phyloP scores from a whole-genome alignment of 2,113 vertebrate genomes.

The Paracanthobrama guichenoti region DNA sequence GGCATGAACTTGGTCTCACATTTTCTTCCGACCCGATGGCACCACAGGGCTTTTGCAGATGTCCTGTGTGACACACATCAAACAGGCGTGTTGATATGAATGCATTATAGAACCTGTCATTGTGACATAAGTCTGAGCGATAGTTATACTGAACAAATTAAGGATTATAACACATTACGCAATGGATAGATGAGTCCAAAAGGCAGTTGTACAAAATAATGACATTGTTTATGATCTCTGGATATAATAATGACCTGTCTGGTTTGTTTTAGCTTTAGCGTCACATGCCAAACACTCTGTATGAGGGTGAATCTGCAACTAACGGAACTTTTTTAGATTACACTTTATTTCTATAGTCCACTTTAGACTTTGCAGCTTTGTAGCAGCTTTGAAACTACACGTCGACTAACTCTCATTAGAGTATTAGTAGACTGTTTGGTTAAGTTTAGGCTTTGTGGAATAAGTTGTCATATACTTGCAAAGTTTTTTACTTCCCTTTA shows the following conservation, averaged over 20 bases:
- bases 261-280: not conserved
- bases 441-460: too few species aligned
- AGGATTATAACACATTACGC: not conserved
- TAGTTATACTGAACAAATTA: not conserved
- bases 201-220: not conserved
- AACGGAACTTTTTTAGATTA: not conserved
- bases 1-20: slow-evolving; percentile 95
- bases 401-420: too few species aligned
- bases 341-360: too few species aligned
- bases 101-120: not conserved
- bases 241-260: slow-evolving; percentile 15
- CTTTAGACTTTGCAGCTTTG: too few species aligned
- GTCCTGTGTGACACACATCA: slow-evolving; percentile 72
- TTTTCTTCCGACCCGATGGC: slow-evolving; percentile 87
- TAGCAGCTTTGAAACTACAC: too few species aligned
- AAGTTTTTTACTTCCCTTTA: too few species aligned
- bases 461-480: too few species aligned
- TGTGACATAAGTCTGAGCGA: not conserved
- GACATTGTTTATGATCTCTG: not conserved
- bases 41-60: slow-evolving; percentile 94
- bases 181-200: slow-evolving; percentile 6
- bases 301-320: not conserved
- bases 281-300: not conserved
- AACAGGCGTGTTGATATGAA: not conserved
- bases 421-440: too few species aligned